phyloP scores from a whole-genome alignment of 1,140 invertebrate species.

The Thrips palmi region DNA sequence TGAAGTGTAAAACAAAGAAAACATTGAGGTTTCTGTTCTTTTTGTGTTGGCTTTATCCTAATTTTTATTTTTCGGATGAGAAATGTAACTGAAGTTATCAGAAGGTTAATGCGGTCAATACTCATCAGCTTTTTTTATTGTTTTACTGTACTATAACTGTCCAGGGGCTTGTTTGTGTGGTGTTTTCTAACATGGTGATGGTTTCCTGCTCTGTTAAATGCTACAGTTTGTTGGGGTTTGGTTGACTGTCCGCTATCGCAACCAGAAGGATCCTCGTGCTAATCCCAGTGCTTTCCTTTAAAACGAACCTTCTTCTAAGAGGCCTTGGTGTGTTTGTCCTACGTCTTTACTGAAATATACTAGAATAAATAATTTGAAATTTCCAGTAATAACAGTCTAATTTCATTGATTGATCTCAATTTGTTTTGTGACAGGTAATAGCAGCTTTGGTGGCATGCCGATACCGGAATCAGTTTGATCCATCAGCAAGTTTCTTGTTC shows the following conservation, averaged over 20 bases:
- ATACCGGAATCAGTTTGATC: constrained; percentile 11
- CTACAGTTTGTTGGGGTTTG: constrained; percentile 92
- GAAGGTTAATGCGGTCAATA: too few relatives aligned
- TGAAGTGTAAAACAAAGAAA: too few relatives aligned
- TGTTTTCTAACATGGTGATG: too few relatives aligned
- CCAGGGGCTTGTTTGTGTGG: too few relatives aligned
- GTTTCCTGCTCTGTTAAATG: too few relatives aligned
- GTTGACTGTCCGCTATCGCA: constrained; percentile 90
- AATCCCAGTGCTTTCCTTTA: constrained; percentile 94
- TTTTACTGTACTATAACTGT: constrained; percentile 4
- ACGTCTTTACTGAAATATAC: not conserved
- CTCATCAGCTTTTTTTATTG: constrained; percentile 6
- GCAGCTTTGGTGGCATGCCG: constrained; percentile 9
- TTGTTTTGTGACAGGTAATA: constrained; percentile 9
- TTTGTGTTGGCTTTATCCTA: not conserved
- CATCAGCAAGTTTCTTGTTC: too few relatives aligned
- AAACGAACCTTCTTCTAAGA: constrained; percentile 9
- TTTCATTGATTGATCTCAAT: not conserved
- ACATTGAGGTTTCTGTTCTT: not conserved
- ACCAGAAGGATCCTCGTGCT: constrained; percentile 90
- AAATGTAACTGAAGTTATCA: constrained; percentile 1
- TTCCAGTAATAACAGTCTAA: not conserved
- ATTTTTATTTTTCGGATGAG: not conserved
- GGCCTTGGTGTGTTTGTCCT: not conserved
- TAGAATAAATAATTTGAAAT: not conserved